A percentile compares a stretch with the other conserved stretches of the same genome.
phyloP scores from a whole-genome alignment of 2,797 vertebrate species.

The Philypnodon macrostomus region DNA sequence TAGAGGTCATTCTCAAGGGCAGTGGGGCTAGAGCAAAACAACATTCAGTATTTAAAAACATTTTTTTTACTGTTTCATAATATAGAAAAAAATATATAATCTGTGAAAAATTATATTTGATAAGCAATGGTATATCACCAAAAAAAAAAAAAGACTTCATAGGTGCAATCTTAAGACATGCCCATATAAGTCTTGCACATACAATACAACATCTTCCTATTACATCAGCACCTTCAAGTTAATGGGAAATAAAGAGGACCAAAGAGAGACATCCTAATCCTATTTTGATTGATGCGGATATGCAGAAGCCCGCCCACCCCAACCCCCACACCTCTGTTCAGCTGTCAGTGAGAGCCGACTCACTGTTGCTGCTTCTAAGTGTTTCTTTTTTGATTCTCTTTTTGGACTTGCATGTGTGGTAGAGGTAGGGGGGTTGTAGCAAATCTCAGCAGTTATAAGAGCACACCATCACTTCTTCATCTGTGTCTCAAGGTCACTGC shows the following conservation, averaged over 20 bases:
- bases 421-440: conserved; percentile 1
- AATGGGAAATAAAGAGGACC: conserved; percentile 60
- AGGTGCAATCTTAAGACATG: too few species aligned
- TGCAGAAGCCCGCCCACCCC: conserved; percentile 27
- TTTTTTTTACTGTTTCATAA: too few species aligned
- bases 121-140: too few species aligned
- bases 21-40: too few species aligned
- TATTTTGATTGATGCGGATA: conserved; percentile 66
- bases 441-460: conserved; percentile 43
- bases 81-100: too few species aligned
- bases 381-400: conserved; percentile 13
- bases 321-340: conserved; percentile 20
- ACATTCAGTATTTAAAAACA: too few species aligned
- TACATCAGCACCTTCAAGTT: conserved; percentile 61
- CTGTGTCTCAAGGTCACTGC: conserved; percentile 71
- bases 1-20: too few species aligned
- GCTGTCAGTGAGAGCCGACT: conserved; percentile 46
- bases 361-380: conserved; percentile 10
- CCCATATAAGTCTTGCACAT: conserved; percentile 16
- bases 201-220: conserved; percentile 38
- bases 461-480: conserved; percentile 55
- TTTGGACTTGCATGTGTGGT: not conserved
- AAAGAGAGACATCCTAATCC: conserved; percentile 59
- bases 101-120: too few species aligned
- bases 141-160: too few species aligned